Conservation (phyloP, 2,113 vertebrate genomes). For the Ursus arctos region DNA sequence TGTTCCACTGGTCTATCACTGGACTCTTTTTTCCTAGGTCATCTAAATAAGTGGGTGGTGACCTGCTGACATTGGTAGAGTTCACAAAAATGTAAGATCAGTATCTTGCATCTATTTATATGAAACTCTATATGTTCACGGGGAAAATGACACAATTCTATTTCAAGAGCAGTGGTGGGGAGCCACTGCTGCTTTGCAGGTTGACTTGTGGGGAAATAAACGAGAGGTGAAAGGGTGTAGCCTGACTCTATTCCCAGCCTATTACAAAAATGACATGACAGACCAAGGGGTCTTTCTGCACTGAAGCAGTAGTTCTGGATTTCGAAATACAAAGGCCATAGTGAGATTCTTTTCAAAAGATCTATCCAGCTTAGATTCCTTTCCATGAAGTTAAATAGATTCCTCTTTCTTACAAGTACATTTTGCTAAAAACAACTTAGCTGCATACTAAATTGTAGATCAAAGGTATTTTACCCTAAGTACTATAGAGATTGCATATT, state of each 20-base stretch:
- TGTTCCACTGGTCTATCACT: background rate
- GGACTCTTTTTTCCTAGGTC: background rate
- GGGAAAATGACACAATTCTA: background rate
- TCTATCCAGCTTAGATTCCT: background rate
- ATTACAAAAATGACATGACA: background rate
- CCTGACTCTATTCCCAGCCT: background rate
- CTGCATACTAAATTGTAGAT: background rate
- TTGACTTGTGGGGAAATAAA: background rate
- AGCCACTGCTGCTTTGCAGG: background rate
- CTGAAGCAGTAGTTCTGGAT: background rate
- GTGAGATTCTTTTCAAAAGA: background rate
- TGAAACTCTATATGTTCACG: background rate
- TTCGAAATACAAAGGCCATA: background rate
- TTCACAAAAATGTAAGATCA: background rate
- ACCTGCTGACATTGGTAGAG: background rate
- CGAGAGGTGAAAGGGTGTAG: background rate
- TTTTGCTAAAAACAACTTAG: background rate
- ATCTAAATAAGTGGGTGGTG: background rate
- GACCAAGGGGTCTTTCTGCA: background rate
- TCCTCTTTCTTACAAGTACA: background rate
- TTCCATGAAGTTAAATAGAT: background rate
- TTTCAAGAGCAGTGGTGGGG: background rate
- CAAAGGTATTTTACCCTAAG: background rate
- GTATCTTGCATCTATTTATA: background rate
- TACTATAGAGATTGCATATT: background rate